phyloP scores from a whole-genome alignment of 2,113 vertebrate genomes.

The Anhinga anhinga region DNA sequence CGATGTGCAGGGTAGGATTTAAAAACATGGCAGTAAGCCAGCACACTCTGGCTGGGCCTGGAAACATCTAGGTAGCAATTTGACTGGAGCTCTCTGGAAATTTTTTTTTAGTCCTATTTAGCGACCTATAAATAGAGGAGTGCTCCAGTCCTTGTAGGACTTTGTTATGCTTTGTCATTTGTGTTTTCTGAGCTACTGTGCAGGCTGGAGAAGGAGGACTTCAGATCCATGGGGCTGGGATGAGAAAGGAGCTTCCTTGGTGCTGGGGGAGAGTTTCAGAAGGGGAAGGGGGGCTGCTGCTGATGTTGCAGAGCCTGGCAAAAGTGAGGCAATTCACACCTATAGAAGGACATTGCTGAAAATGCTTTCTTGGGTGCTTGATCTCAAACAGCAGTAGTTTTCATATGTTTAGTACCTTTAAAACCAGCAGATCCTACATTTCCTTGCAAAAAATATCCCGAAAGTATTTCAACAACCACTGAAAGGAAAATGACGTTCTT shows the following conservation, averaged over 20 bases:
- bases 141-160: constrained; percentile 23
- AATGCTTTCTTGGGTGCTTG: neutral
- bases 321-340: neutral
- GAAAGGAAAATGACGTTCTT: neutral
- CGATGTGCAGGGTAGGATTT: neutral
- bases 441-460: neutral
- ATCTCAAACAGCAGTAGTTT: neutral
- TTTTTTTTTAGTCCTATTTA: constrained; percentile 23
- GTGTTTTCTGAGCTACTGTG: constrained; percentile 22
- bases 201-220: neutral
- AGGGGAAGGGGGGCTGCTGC: neutral
- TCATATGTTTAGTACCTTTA: neutral
- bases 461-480: neutral
- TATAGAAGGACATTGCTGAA: neutral
- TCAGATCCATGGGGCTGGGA: neutral
- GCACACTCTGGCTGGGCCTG: neutral
- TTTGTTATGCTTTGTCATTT: constrained; percentile 46
- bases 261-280: neutral
- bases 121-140: constrained; percentile 41
- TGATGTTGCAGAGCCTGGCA: neutral
- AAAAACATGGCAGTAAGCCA: constrained; percentile 27
- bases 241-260: neutral
- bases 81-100: constrained; percentile 24
- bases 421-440: neutral
- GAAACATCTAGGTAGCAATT: constrained; percentile 50